phyloP scores from a whole-genome alignment of 2,113 vertebrate species.

The Xenopus tropicalis region DNA sequence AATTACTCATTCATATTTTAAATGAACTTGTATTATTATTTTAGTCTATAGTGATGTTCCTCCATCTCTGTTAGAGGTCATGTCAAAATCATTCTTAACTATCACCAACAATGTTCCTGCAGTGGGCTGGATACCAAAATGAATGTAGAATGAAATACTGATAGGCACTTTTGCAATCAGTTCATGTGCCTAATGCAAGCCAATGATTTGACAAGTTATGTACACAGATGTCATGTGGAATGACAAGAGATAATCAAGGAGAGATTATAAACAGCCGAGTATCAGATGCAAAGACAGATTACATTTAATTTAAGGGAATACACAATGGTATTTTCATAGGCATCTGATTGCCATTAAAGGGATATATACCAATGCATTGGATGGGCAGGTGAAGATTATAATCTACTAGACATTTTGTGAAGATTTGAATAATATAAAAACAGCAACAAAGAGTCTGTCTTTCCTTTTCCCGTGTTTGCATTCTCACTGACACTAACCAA shows the following conservation, averaged over 20 bases:
- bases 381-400: background rate
- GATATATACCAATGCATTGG: background rate
- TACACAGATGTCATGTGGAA: conserved; percentile 40
- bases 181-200: conserved; percentile 19
- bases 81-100: conserved; percentile 24
- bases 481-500: conserved; percentile 33
- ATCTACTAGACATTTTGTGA: background rate
- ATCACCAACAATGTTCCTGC: background rate
- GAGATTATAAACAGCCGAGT: conserved; percentile 31
- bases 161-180: conserved; percentile 35
- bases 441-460: background rate
- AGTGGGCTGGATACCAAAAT: conserved; percentile 1
- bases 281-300: conserved; percentile 33
- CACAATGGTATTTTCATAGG: background rate
- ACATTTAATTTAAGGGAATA: conserved; percentile 30
- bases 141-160: conserved; percentile 16
- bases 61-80: background rate
- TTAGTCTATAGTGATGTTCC: background rate
- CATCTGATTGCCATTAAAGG: conserved; percentile 14
- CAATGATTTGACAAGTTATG: conserved; percentile 42
- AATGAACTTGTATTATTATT: background rate
- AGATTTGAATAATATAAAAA: background rate
- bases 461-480: background rate
- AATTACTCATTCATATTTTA: no score
- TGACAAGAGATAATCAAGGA: conserved; percentile 35